These are phyloP conservation scores for Glaucomys volans DNA, from an alignment of 2,113 vertebrate species.

Conservation along the genomic window DNA sequence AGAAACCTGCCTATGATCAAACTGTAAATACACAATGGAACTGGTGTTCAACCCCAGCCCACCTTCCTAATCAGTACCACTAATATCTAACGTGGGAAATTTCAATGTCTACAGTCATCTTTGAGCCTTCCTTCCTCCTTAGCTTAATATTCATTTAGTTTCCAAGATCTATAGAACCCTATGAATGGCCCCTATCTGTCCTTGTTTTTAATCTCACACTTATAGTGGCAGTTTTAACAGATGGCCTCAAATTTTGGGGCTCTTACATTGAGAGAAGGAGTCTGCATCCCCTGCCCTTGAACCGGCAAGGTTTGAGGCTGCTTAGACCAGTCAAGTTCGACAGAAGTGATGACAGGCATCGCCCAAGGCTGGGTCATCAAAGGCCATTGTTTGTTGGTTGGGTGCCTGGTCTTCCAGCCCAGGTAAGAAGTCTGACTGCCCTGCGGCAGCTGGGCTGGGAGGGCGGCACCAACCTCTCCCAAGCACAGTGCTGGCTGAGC, in stretches of 20 bases:
- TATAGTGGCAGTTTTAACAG: not conserved
- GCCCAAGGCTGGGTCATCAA: not conserved
- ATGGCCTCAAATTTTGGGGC: not conserved
- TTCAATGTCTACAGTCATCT: not conserved
- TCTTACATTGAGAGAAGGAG: not conserved
- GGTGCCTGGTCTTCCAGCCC: not conserved
- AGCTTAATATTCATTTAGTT: not conserved
- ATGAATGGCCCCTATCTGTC: not conserved
- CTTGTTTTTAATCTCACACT: not conserved
- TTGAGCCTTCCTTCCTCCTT: not conserved
- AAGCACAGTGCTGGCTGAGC: not conserved
- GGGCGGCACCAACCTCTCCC: no score
- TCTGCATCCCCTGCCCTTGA: not conserved
- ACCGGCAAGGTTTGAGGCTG: not conserved
- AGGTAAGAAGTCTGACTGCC: not conserved
- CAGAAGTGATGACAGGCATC: not conserved
- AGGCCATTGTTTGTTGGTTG: not conserved
- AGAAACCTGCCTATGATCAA: not conserved
- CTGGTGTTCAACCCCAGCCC: not conserved
- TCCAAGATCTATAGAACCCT: not conserved
- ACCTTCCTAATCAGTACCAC: not conserved
- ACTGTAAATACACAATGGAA: not conserved
- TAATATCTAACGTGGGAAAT: not conserved
- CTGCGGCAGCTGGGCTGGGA: accelerated
- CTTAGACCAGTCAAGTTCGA: not conserved